Base-by-base conservation (phyloP, 2,113 vertebrate species). In the Brachionichthys hirsutus region DNA sequence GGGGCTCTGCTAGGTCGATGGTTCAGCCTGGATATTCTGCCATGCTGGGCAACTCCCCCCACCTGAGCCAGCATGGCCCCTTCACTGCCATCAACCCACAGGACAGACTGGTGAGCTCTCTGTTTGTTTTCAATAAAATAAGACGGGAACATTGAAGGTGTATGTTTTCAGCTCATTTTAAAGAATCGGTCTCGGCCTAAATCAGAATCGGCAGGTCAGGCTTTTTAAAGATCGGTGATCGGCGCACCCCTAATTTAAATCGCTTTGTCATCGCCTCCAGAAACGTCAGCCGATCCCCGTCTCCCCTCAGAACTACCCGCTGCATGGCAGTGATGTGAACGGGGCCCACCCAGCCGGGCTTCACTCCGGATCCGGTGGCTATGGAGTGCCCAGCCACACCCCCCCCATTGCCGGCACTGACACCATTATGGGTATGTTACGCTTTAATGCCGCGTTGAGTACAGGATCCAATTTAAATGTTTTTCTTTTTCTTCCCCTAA, bases 271-370 rank as follows among this genome's bases (percentile, higher is more conserved):
- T 78, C 15, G 54, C 43, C 14, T 1, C 54, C 79, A 83, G 89
- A 91, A 89, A 54, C 62, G 87, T 50, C 78, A 90, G 50, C 83
- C 75, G 3, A 43, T 91, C 54, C 85, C 89, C 40, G 82, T 89
- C 36, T 91, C 91, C 13, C 88, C 87, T 11, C 85, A 95, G 86
- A 94, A 92, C 81, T 99, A 94, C 91, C 94, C 93, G 82, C 91
- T 97, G 77, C 96, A 96, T 12, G 91, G 92, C 50, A 92, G 92
- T 1, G 97, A 99, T 71, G 94, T 96, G 40, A 98, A 94, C 0
- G 94, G 95, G 0, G 82, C 84, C 0, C 89, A 95, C 6, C 92
- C 94, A 0, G 72, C 94, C 15, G 88, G 92, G 75, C 97, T 97
- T 73, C 91, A 95, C 74, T 86, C 94, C 0, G 76, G 92, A 41